These are phyloP conservation scores for Manis javanica DNA, from an alignment of 2,797 vertebrate species.

Conservation along the genomic window DNA sequence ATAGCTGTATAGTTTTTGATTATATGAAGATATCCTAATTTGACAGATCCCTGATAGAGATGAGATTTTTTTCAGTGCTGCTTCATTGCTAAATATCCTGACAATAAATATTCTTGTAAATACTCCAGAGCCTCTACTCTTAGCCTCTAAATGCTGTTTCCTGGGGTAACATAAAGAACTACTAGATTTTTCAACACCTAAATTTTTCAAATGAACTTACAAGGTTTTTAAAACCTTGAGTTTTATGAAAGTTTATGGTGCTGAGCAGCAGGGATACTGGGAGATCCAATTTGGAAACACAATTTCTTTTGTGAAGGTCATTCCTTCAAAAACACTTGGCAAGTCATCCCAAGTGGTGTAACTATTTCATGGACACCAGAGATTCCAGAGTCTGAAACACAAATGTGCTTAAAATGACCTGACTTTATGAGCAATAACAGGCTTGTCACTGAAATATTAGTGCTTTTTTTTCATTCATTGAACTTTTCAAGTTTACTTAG, in stretches of 20 bases:
- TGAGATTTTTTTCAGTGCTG: neutral
- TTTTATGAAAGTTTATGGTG: constrained; percentile 1
- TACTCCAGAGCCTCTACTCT: neutral
- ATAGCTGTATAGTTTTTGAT: neutral
- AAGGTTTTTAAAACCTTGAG: constrained; percentile 19
- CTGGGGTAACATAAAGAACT: neutral
- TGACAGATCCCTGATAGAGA: neutral
- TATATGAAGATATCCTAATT: neutral
- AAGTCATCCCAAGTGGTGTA: neutral
- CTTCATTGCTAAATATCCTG: neutral
- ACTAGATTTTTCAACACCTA: neutral
- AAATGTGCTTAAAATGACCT: neutral
- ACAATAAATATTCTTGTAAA: neutral
- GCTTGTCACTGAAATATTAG: neutral
- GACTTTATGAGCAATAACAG: neutral
- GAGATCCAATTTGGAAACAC: neutral
- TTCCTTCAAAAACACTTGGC: neutral
- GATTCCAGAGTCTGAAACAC: constrained; percentile 1
- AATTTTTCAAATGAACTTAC: constrained; percentile 13
- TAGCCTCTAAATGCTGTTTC: neutral
- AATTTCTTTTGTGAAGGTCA: neutral
- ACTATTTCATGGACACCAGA: neutral
- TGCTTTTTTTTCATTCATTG: neutral
- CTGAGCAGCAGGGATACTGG: neutral
- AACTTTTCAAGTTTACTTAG: neutral